Evolutionary conservation across 2,113 vertebrate species (phyloP), one percentile per base, ranked within the genome.

Genomic region (Xyrauchen texanus): DNA sequence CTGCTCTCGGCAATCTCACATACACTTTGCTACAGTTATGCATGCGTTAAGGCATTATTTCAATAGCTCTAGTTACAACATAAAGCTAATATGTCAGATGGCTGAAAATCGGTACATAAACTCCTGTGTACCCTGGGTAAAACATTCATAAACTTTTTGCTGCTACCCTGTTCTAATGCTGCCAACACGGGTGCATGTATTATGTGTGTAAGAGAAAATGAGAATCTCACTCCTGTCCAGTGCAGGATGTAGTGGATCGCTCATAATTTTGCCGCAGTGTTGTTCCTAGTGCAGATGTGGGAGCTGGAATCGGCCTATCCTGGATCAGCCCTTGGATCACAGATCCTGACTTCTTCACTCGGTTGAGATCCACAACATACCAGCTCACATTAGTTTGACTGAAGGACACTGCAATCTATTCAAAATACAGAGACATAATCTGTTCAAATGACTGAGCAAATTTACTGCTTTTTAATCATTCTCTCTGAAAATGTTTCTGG

Each of bases 351-450:
- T 91, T 95, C 78, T 95, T 96, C 78, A 99, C 94, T 74, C 91
- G 90, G 4, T 89, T 94, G 84, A 99, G 93, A 84, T 99, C 97
- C 83, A 99, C 96, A 60, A 98, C 95, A 0, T 95, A 96, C 0
- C 95, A 94, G 6, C 96, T 96, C n/a, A 99, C 95, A 0, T 89
- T 95, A 87, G 93, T 95, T 83, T 95, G 93, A 5, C 91, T 91
- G 88, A 93, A 94, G 6, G 97, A 98, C 84, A 94, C 96, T 0
- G 95, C 97, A 67, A 98, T 97, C 98, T 99, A 91, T 58, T 55
- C 64, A 90, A 57, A 68, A 79, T 69, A 72, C 66, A 53, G 0
- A 64, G 44, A 76, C 6, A 68, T 0, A 53, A 11, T 47, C 0
- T 51, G 16, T 10, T 7, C n/a, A 34, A 34, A 64, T 55, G 13